Conservation (phyloP, 2,888 invertebrate species). For the Trichacis sp. region DNA sequence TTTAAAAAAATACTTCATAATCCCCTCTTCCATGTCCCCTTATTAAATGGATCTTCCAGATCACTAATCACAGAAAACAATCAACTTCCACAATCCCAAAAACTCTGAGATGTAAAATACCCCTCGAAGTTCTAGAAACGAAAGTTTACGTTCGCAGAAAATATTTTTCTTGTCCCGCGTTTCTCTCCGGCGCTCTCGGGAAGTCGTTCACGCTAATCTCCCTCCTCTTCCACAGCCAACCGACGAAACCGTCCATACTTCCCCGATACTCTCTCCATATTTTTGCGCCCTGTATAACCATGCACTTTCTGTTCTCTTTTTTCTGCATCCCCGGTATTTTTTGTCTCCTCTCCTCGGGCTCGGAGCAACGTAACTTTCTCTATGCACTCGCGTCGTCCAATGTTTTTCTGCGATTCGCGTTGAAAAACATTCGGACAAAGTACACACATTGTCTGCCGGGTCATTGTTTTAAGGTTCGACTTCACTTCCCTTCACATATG, state of each 20-base stretch:
- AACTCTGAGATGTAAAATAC: not conserved
- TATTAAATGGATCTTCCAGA: slow-evolving; percentile 40
- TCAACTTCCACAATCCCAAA: not conserved
- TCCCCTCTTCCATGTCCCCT: no score
- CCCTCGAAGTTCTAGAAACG: not conserved
- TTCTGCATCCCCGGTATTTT: no score
- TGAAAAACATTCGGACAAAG: slow-evolving; percentile 40
- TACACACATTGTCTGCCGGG: slow-evolving; percentile 55
- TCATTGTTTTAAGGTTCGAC: slow-evolving; percentile 49
- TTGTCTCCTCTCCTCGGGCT: not conserved
- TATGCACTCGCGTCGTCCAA: slow-evolving; percentile 14
- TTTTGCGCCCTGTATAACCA: not conserved
- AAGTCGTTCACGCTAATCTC: slow-evolving; percentile 5
- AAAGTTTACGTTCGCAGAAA: not conserved
- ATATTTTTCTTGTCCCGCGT: not conserved
- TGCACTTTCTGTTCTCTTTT: not conserved
- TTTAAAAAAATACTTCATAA: no score
- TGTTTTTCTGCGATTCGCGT: slow-evolving; percentile 19
- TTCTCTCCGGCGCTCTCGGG: not conserved
- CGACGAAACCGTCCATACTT: slow-evolving; percentile 5
- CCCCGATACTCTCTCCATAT: slow-evolving; percentile 6
- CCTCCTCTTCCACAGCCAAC: not conserved
- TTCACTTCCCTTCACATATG: slow-evolving; percentile 44
- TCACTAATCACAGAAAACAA: slow-evolving; percentile 34
- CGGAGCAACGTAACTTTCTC: slow-evolving; percentile 27